A percentile compares a stretch with the other conserved stretches of the same genome.
phyloP scores from a whole-genome alignment of 2,797 vertebrate genomes.

The Etheostoma perlongum region DNA sequence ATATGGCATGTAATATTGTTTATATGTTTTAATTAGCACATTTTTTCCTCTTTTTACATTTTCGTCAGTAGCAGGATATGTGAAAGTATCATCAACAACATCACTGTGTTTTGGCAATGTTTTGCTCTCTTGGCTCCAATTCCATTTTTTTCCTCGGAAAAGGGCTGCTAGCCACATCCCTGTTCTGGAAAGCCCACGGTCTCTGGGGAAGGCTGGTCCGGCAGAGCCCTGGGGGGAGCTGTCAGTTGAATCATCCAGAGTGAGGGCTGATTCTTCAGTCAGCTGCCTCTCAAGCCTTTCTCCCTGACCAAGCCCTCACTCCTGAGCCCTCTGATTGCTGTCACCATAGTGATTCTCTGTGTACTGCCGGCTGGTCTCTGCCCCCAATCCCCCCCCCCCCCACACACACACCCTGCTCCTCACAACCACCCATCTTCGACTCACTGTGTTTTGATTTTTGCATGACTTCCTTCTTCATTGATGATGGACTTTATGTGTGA shows the following conservation, averaged over 20 bases:
- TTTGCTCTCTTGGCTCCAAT: slow-evolving; percentile 37
- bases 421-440: slow-evolving; percentile 56
- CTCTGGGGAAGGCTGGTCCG: slow-evolving; percentile 71
- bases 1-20: slow-evolving; percentile 37
- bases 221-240: slow-evolving; percentile 76
- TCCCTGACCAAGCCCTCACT: slow-evolving; percentile 77
- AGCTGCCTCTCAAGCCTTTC: slow-evolving; percentile 85
- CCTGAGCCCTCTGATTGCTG: slow-evolving; percentile 85
- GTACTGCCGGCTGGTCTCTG: slow-evolving; percentile 69
- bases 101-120: slow-evolving; percentile 32
- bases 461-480: slow-evolving; percentile 78
- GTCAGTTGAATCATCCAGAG: slow-evolving; percentile 86
- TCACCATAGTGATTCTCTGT: slow-evolving; percentile 89
- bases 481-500: slow-evolving; percentile 67
- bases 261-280: slow-evolving; percentile 85
- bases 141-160: slow-evolving; percentile 38
- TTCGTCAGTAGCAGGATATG: slow-evolving; percentile 29
- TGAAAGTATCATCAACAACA: slow-evolving; percentile 38
- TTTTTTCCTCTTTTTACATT: slow-evolving; percentile 35
- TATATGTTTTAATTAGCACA: slow-evolving; percentile 63
- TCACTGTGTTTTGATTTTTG: slow-evolving; percentile 77
- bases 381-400: neutral
- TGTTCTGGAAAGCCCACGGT: slow-evolving; percentile 58
- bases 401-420: neutral
- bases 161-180: slow-evolving; percentile 66